These are phyloP conservation scores for Hyperoplus lanceolatus DNA, from an alignment of 2,797 vertebrate genomes.

Conservation along the genomic window DNA sequence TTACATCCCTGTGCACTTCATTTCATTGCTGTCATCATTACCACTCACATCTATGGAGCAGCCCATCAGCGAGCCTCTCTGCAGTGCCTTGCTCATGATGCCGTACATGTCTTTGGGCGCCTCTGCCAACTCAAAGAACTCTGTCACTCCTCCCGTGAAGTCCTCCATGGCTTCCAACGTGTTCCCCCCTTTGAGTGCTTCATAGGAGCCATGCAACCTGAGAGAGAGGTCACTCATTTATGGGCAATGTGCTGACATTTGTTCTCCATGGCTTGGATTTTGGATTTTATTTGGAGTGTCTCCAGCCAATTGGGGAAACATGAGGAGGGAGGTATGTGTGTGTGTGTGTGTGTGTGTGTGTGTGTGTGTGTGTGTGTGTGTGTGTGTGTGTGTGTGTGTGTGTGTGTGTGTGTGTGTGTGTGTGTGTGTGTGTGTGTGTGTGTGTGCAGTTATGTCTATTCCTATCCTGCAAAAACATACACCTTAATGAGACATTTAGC, in stretches of 20 bases:
- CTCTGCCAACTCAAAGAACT: constrained; percentile 94
- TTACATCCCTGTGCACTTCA: not conserved
- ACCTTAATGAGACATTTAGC: not conserved
- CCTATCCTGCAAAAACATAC: constrained; percentile 2
- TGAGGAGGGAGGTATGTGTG: not conserved
- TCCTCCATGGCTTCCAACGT: constrained; percentile 99
- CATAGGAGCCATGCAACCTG: constrained; percentile 96
- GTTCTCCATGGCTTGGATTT: not conserved
- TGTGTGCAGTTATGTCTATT: not conserved
- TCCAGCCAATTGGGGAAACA: constrained; percentile 17
- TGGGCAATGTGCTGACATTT: constrained; percentile 6
- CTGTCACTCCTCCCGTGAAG: constrained; percentile 97
- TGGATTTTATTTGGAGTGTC: constrained; percentile 1
- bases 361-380: no score
- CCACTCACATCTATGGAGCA: constrained; percentile 95
- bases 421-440: not conserved
- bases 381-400: no score
- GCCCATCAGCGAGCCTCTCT: constrained; percentile 97
- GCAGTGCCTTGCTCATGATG: constrained; percentile 95
- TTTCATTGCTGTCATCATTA: not conserved
- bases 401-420: no score
- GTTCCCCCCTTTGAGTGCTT: constrained; percentile 97
- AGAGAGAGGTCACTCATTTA: constrained; percentile 34
- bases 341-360: no score
- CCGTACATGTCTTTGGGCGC: constrained; percentile 92